Base-by-base conservation (phyloP, 2,888 invertebrate species). In the Euspilapteryx auroguttella region DNA sequence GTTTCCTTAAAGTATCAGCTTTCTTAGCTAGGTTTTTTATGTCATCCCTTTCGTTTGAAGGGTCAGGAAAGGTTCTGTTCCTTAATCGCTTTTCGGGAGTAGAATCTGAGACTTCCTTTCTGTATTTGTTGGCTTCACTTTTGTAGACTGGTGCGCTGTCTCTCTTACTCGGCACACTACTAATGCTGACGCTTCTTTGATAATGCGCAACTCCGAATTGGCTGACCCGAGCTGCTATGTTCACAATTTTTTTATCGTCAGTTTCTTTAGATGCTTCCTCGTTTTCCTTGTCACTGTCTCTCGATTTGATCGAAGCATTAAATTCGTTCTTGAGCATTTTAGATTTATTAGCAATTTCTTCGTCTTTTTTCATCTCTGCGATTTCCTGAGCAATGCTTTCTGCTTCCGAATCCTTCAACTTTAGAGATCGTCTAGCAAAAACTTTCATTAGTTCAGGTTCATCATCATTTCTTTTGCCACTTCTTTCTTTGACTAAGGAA, bases 361-460 rank as follows among this genome's bases (percentile, higher is more conserved):
- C 68, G 12, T 68, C 65, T 31, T 51, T 63, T 14, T 66, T 58
- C 25, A 56, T 55, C 17, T 73, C 65, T 1, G 80, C 61, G 21
- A 81, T 78, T 36, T 82, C 80, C 34, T 80, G 79, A 10, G 80
- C 77, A 32, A 85, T 59, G 23, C 59, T 62, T 32, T 82, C 82
- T 1, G 73, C 76, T 42, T 87, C 87, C 3, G 64, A 63, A 41
- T 88, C 87, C 62, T 86, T 87, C n/a, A 87, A 66, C 61, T 89
- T 89, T 0, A 89, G 62, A n/a, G 89, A 89, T 32, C 89, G 65
- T 24, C 89, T 68, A 0, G 89, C 89, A 49, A 89, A 89, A 1
- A 89, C 89, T 59, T 89, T 89, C 82, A 89, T 84, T 6, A 89
- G 51, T 55, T 89, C 89, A 0, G 89, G 88, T 49, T 87, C 86